Evolutionary conservation across 2,797 vertebrate species (phyloP), one percentile per base, ranked within the genome.

Genomic region (Lepidocolaptes lacrymiger): DNA sequence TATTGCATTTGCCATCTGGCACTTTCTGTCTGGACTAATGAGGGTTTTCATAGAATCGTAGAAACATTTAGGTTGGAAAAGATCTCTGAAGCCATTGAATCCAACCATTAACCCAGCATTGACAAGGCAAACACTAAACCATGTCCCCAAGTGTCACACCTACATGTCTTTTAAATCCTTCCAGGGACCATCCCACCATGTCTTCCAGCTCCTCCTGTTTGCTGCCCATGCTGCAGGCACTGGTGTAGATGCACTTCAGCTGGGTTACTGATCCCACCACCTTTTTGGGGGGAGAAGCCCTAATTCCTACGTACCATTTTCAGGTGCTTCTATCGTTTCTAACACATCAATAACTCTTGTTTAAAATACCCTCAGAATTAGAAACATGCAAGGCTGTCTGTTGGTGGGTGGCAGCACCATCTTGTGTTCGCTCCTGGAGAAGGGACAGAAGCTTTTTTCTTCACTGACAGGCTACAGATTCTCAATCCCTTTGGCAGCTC

Each of bases 371-470:
- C 7, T 24, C 23, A 66, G n/a, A 34, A 80, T 32, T 2, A 71
- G 23, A 46, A 72, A 48, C 5, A 16, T 1, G 8, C 9, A 46
- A 85, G 39, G 44, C 85, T 61, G 41, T 37, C 37, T 77, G 8
- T 7, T 24, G 1, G 51, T 87, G 92, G 81, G 52, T 89, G 68
- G 89, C 89, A 96, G 96, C 93, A 96, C 91, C 93, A 94, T 58
- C 93, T 95, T 91, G 93, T 89, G 89, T 95, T 95, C 87, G 46
- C 5, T 92, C 43, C 72, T 91, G 85, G 49, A 68, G 72, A n/a
- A 23, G 10, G 7, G 30, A 67, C 44, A 43, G 67, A 79, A 32
- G 17, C 1, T 24, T 52, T 82, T 87, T 62, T 32, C 28, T 7
- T 63, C 44, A 6, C 18, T 32, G 63, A 44, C 14, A 39, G 43